Conservation (phyloP, 1,140 invertebrate species). For the Nylanderia fulva region DNA sequence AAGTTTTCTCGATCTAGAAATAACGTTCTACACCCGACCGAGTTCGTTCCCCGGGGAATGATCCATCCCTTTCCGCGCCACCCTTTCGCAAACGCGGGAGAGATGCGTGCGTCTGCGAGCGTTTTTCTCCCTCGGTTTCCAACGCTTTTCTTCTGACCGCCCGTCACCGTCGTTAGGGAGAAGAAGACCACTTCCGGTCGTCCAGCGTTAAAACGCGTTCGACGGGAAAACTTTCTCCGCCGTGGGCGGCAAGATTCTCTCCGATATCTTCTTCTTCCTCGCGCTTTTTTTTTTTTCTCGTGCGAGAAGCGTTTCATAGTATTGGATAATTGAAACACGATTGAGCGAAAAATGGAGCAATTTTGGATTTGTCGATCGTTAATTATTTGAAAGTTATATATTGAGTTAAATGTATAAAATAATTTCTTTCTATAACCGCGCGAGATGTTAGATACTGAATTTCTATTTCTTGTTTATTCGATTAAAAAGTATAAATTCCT, state of each 20-base stretch:
- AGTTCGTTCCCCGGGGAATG: slow-evolving; percentile 64
- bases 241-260: slow-evolving; percentile 22
- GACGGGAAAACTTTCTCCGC: slow-evolving; percentile 19
- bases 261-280: neutral
- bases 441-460: neutral
- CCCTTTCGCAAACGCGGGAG: neutral
- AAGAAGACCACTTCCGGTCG: slow-evolving; percentile 53
- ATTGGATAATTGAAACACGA: neutral
- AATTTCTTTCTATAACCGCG: neutral
- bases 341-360: neutral
- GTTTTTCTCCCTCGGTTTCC: slow-evolving; percentile 7
- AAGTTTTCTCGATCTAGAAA: slow-evolving; percentile 79
- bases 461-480: neutral
- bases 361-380: neutral
- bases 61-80: slow-evolving; percentile 57
- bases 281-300: slow-evolving; percentile 13
- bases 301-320: neutral
- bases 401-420: neutral
- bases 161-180: slow-evolving; percentile 12
- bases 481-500: neutral
- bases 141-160: neutral
- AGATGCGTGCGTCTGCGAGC: slow-evolving; percentile 51
- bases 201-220: slow-evolving; percentile 41
- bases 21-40: slow-evolving; percentile 70
- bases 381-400: neutral